Percentiles rank a stretch among this genome's conserved stretches.
These are phyloP conservation scores for Zingel zingel DNA, from an alignment of 2,113 vertebrate genomes.

Conservation along the genomic window DNA sequence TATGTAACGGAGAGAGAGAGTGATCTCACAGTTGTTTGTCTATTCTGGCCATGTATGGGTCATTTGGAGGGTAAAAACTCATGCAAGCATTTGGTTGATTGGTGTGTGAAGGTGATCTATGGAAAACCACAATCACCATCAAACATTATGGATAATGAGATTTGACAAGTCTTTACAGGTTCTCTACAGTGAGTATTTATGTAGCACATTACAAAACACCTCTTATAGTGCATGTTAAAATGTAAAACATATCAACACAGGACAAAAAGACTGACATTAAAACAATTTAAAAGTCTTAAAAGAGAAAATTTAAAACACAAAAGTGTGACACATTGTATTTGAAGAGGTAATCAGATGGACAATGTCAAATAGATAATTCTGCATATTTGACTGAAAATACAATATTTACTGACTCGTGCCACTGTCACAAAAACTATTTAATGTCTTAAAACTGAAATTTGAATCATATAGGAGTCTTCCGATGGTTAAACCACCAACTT, in stretches of 20 bases:
- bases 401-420: not conserved
- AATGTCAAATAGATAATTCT: not conserved
- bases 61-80: slow-evolving; percentile 25
- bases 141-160: slow-evolving; percentile 12
- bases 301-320: not conserved
- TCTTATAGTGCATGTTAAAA: not conserved
- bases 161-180: slow-evolving; percentile 4
- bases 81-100: slow-evolving; percentile 14
- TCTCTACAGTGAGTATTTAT: not conserved
- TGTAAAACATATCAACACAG: not conserved
- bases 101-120: slow-evolving; percentile 29
- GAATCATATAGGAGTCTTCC: not conserved
- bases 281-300: not conserved
- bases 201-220: not conserved
- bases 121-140: slow-evolving; percentile 11
- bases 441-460: slow-evolving; percentile 2
- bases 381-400: not conserved
- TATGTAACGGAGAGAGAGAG: not conserved
- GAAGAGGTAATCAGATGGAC: too few relatives aligned
- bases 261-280: not conserved
- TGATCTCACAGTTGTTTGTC: slow-evolving; percentile 28
- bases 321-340: not conserved
- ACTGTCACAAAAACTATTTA: not conserved
- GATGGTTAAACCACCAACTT: not conserved
- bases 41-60: slow-evolving; percentile 15